Conservation (phyloP, 2,888 invertebrate genomes). For the Anoplius nigerrimus region DNA sequence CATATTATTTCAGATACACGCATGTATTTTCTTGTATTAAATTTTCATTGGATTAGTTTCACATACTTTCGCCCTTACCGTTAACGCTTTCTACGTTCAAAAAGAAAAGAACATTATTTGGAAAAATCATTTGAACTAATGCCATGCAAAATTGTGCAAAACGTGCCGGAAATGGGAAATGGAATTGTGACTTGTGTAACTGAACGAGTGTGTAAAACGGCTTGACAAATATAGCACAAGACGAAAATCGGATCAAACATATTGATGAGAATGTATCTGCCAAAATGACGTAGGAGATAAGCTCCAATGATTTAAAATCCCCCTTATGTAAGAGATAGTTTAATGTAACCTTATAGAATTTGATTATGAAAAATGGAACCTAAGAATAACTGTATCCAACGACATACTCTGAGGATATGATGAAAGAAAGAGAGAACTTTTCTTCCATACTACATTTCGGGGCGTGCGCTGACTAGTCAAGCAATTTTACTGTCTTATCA, state of each 20-base stretch:
- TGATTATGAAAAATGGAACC: conserved; percentile 46
- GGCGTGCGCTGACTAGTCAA: conserved; percentile 74
- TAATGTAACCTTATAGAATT: conserved; percentile 51
- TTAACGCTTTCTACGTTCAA: conserved; percentile 12
- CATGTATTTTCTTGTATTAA: conserved; percentile 59
- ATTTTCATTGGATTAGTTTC: conserved; percentile 49
- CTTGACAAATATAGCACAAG: conserved; percentile 51
- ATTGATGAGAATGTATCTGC: conserved; percentile 39
- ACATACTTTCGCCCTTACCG: conserved; percentile 35
- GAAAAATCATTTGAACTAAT: conserved; percentile 12
- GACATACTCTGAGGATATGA: conserved; percentile 45
- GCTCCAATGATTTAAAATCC: conserved; percentile 45
- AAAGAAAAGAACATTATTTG: background rate
- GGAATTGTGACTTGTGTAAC: conserved; percentile 9
- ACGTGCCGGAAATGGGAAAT: background rate
- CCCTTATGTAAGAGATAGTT: conserved; percentile 50
- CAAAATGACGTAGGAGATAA: conserved; percentile 50
- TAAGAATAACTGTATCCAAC: conserved; percentile 39
- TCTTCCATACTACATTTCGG: conserved; percentile 64
- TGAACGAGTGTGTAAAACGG: conserved; percentile 46
- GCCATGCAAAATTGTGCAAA: conserved; percentile 10
- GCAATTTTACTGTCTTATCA: conserved; percentile 70
- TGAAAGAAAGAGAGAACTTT: conserved; percentile 37
- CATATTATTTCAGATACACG: conserved; percentile 51
- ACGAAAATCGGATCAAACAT: conserved; percentile 12